Percentiles rank a stretch among this genome's conserved stretches.
phyloP scores from a whole-genome alignment of 2,797 vertebrate species.

The Xenops minutus region DNA sequence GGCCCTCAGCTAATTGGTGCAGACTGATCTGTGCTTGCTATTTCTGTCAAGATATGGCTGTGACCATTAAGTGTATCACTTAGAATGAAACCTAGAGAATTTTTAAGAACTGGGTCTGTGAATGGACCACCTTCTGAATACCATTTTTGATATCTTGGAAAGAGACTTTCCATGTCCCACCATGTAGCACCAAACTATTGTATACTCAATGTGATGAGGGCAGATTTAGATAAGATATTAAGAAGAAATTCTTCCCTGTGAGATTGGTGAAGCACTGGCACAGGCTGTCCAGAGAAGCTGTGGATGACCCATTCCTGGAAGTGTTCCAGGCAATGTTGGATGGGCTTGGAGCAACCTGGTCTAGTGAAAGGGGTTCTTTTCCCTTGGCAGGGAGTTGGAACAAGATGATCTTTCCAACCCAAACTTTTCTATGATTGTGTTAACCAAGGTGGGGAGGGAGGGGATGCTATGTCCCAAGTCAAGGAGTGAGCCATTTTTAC shows the following conservation, averaged over 20 bases:
- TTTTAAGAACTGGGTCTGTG: neutral
- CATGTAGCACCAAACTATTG: neutral
- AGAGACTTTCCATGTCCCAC: neutral
- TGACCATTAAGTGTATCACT: neutral
- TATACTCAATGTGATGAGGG: neutral
- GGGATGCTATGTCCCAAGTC: rapidly evolving
- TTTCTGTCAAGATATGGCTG: neutral
- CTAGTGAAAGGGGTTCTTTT: neutral
- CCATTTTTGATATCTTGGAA: neutral
- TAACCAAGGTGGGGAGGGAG: neutral
- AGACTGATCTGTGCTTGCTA: neutral
- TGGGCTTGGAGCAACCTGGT: no score
- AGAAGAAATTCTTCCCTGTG: neutral
- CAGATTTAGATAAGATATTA: neutral
- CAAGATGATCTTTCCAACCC: neutral
- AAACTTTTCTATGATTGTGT: neutral
- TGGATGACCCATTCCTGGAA: neutral
- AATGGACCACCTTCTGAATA: neutral
- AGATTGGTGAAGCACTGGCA: neutral
- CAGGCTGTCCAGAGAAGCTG: neutral
- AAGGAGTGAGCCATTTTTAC: neutral
- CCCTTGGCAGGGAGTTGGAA: neutral
- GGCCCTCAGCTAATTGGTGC: neutral
- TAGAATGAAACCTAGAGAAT: neutral
- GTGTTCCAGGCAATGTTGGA: neutral